Evolutionary conservation across 2,113 vertebrate species (phyloP).

Genomic region (Tonatia bakeri): DNA sequence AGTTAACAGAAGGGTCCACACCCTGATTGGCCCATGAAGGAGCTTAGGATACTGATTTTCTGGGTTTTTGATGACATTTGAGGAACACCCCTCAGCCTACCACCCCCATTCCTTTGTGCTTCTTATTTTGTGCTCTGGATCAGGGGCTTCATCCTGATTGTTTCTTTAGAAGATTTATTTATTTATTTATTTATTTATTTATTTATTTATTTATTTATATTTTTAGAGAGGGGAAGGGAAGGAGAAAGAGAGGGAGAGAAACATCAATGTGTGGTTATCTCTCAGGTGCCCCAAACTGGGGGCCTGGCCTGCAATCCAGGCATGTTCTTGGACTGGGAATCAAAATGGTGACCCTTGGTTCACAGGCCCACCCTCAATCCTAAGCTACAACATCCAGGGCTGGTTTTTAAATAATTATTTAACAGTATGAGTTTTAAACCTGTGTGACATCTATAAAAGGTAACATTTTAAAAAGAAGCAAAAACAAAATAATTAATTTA

Average conservation of each 20-base stretch:
- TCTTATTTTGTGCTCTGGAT: conserved; percentile 77
- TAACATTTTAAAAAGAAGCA: conserved; percentile 74
- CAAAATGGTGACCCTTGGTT: too few species aligned
- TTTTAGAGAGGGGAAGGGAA: too few species aligned
- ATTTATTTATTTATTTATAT: too few species aligned
- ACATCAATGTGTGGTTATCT: too few species aligned
- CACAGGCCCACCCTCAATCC: too few species aligned
- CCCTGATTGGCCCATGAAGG: not conserved
- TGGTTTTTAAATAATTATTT: conserved; percentile 84
- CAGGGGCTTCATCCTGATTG: conserved; percentile 72
- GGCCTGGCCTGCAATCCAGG: too few species aligned
- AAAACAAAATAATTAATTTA: not conserved
- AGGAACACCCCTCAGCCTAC: conserved; percentile 66
- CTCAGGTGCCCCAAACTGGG: too few species aligned
- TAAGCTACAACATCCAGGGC: too few species aligned
- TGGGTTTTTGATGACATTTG: conserved; percentile 65
- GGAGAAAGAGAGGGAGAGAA: too few species aligned
- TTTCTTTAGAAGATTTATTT: conserved; percentile 85
- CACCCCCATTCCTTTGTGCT: conserved; percentile 72
- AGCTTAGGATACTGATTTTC: conserved; percentile 15
- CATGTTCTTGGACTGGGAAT: too few species aligned
- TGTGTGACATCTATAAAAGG: conserved; percentile 68
- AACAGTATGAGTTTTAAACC: conserved; percentile 81
- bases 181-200: not conserved
- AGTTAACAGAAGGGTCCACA: not conserved